These are phyloP conservation scores for Todiramphus saurophagus DNA, from an alignment of 2,113 vertebrate genomes.

Conservation along the genomic window DNA sequence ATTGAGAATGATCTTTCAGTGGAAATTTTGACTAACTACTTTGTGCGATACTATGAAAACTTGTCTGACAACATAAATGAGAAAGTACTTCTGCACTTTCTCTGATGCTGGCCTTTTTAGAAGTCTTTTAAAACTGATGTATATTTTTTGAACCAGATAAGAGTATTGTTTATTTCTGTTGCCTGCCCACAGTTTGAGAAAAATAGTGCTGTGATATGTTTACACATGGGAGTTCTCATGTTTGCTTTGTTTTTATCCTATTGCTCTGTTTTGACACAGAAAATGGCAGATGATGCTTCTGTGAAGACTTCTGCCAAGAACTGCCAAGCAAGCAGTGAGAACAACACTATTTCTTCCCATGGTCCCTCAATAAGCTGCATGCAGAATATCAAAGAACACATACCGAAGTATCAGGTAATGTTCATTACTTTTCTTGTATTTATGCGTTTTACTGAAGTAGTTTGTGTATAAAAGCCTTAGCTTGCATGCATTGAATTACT, in stretches of 20 bases:
- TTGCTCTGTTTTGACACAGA: constrained; percentile 61
- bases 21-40: neutral
- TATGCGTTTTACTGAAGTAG: neutral
- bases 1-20: neutral
- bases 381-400: constrained; percentile 64
- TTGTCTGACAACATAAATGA: neutral
- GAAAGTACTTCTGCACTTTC: neutral
- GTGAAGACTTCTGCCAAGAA: constrained; percentile 57
- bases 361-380: constrained; percentile 25
- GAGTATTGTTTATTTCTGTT: neutral
- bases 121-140: neutral
- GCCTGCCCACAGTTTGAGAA: neutral
- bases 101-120: neutral
- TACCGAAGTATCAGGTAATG: constrained; percentile 81
- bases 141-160: neutral
- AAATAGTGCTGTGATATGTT: neutral
- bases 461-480: neutral
- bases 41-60: neutral
- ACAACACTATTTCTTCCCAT: constrained; percentile 40
- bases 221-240: neutral
- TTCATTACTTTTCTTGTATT: neutral
- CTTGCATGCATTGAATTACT: neutral
- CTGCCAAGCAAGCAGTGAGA: constrained; percentile 60
- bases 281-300: constrained; percentile 67
- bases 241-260: neutral